Conservation (phyloP, 1,140 invertebrate species). For the Heliconius melpomene region DNA sequence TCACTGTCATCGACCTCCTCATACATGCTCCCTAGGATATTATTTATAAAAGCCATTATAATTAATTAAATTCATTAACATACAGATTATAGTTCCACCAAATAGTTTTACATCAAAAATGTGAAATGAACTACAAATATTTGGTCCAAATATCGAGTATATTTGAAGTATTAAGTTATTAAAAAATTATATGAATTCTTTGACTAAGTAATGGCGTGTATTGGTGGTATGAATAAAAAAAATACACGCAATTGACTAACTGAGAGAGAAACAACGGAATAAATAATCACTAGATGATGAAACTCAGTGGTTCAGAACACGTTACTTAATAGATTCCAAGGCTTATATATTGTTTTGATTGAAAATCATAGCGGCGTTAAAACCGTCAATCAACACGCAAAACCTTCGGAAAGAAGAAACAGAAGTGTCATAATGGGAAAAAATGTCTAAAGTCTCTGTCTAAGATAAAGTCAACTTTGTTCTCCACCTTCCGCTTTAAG, state of each 20-base stretch:
- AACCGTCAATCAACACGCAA: too few species aligned
- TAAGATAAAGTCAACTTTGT: neutral
- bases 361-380: too few species aligned
- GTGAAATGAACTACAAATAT: neutral
- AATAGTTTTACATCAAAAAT: constrained; percentile 1
- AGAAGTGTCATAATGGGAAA: too few species aligned
- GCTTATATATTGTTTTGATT: too few species aligned
- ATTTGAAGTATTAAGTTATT: constrained; percentile 10
- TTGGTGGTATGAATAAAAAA: neutral
- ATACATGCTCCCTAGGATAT: too few species aligned
- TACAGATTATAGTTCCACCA: neutral
- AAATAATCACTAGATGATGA: too few species aligned
- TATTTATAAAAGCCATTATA: neutral
- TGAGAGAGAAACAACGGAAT: too few species aligned
- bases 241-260: neutral
- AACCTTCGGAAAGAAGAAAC: too few species aligned
- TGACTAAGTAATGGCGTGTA: neutral
- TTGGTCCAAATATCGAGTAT: neutral
- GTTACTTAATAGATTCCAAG: too few species aligned
- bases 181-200: constrained; percentile 9
- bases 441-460: too few species aligned
- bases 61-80: neutral
- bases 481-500: neutral
- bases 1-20: too few species aligned
- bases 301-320: too few species aligned